Conservation (phyloP, 2,888 invertebrate species). For the Melolontha melolontha region DNA sequence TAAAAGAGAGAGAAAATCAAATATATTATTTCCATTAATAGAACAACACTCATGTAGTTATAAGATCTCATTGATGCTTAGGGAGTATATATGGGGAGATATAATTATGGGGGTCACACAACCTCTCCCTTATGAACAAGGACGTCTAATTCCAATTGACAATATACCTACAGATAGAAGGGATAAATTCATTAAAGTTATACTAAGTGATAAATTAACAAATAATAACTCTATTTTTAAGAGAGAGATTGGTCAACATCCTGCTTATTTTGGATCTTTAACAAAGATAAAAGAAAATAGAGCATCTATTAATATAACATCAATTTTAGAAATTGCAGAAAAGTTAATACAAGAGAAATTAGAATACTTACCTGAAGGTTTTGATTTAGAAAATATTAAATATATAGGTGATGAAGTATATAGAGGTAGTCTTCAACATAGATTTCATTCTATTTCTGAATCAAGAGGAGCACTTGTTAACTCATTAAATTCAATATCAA, state of each 20-base stretch:
- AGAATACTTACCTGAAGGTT: not conserved
- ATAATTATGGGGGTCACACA: not conserved
- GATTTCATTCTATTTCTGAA: conserved; percentile 1
- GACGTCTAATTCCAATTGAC: not conserved
- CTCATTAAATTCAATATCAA: not conserved
- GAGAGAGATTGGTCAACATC: not conserved
- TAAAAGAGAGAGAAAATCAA: no score
- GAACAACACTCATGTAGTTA: not conserved
- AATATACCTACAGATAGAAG: not conserved
- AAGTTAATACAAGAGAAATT: conserved; percentile 1
- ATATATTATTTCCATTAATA: not conserved
- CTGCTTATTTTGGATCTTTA: not conserved
- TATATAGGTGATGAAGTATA: conserved; percentile 2
- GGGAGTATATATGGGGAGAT: not conserved
- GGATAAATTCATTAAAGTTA: not conserved
- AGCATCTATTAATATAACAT: not conserved
- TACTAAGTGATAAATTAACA: not conserved
- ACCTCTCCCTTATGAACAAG: not conserved
- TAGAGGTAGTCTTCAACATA: conserved; percentile 6
- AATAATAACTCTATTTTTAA: not conserved
- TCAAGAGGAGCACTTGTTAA: not conserved
- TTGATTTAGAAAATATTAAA: not conserved
- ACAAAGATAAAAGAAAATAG: not conserved
- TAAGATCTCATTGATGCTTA: not conserved
- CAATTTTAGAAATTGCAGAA: not conserved